Base-by-base conservation (phyloP, 2,113 vertebrate genomes). In the Zosterops japonicus region DNA sequence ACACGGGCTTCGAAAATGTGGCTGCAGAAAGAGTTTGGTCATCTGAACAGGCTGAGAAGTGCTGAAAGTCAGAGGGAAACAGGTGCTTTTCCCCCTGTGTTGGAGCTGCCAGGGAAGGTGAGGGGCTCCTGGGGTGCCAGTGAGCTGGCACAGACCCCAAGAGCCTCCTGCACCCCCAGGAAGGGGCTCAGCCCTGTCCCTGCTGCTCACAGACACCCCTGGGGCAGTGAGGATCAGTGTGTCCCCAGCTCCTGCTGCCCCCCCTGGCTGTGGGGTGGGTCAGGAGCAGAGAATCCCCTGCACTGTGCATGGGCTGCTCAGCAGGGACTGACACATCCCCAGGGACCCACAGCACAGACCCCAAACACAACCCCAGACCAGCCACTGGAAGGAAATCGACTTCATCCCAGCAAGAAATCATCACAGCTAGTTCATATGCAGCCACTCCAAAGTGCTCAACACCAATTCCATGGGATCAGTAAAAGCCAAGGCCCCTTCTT, bases 251-350 rank as follows among this genome's bases (percentile, higher is more conserved):
- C 55, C 29, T 12, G 5, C 16, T 52, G 65, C 33, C n/a, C 41
- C 41, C 33, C 4, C 7, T 55, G 1, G 1, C n/a, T 33, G 49
- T 2, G 4, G 15, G 21, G 13, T 23, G 44, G 50, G 19, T 11
- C 53, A 61, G 29, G 36, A 31, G 59, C 78, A 83, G 83, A 25
- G 9, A 19, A 68, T 55, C 29, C 59, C 18, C 13, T 14, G 35
- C 8, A 1, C 42, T 12, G 31, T 8, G 60, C 22, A 20, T 7
- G 59, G 4, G 3, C 59, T 24, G 10, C 59, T 25, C 29, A 46
- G 21, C 44, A 59, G 28, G 5, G 13, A 18, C 28, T 5, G 4
- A 11, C 31, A 46, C 63, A n/a, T 8, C 22, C 18, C 47, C 11
- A 11, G 42, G 36, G 14, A 25, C 6, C 44, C 83, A 39, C 83